Conservation (phyloP, 2,888 invertebrate species). For the Drosophila barbarae region DNA sequence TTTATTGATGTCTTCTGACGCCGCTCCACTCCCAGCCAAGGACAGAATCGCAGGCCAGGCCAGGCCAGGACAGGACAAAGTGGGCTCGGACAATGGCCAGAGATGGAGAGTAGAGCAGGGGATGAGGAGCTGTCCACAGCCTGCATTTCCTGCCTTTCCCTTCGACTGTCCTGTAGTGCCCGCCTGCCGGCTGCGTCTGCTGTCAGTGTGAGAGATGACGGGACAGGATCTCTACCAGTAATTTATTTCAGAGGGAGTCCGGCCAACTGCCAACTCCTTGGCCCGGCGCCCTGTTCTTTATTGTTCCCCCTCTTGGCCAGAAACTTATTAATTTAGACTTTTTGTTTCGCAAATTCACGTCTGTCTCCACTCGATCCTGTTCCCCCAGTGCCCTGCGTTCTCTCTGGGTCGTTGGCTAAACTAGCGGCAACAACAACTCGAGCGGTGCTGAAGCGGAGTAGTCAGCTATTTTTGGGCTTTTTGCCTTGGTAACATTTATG, state of each 20-base stretch:
- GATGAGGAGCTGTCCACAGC: slow-evolving; percentile 23
- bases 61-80: slow-evolving; percentile 19
- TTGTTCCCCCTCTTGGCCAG: slow-evolving; percentile 51
- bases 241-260: slow-evolving; percentile 55
- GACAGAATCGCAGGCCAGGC: slow-evolving; percentile 13
- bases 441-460: slow-evolving; percentile 8
- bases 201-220: slow-evolving; percentile 42
- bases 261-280: slow-evolving; percentile 12
- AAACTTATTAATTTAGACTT: slow-evolving; percentile 75
- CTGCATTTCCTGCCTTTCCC: slow-evolving; percentile 17
- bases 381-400: background rate
- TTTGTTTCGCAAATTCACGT: slow-evolving; percentile 73
- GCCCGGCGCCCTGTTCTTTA: slow-evolving; percentile 59
- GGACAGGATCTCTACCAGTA: slow-evolving; percentile 54
- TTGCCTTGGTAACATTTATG: slow-evolving; percentile 71
- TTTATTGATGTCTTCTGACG: slow-evolving; percentile 69
- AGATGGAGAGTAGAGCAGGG: background rate
- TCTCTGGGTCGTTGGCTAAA: slow-evolving; percentile 68
- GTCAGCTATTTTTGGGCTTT: slow-evolving; percentile 35
- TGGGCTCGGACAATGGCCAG: slow-evolving; percentile 33
- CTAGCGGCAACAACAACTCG: slow-evolving; percentile 49
- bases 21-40: slow-evolving; percentile 43
- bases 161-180: background rate
- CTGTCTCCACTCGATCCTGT: slow-evolving; percentile 23
- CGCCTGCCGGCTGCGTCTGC: slow-evolving; percentile 25